These are phyloP conservation scores for Teleiodes luculella DNA, from an alignment of 2,888 invertebrate genomes.

Conservation along the genomic window DNA sequence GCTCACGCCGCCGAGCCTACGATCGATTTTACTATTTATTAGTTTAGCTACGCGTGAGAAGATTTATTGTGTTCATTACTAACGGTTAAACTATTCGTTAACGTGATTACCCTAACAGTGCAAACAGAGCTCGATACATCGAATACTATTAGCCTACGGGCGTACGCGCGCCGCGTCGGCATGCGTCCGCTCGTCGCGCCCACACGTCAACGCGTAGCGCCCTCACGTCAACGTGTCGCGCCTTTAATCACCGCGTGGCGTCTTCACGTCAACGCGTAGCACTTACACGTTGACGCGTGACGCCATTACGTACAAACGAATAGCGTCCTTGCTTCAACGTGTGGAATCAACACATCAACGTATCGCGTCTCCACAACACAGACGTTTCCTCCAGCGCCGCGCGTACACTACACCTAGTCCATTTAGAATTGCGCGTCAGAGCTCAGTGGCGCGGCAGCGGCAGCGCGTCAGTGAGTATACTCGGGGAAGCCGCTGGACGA, in stretches of 20 bases:
- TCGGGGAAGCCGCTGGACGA: constrained; percentile 79
- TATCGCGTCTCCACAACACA: no score
- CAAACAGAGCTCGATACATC: constrained; percentile 46
- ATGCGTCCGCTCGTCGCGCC: constrained; percentile 16
- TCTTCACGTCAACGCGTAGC: neutral
- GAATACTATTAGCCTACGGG: constrained; percentile 25
- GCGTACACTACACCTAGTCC: neutral
- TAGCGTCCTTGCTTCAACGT: constrained; percentile 34
- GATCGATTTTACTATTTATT: constrained; percentile 46
- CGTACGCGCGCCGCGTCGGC: constrained; percentile 58
- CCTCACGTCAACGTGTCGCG: neutral
- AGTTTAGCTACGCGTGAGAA: constrained; percentile 55
- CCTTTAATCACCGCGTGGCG: neutral
- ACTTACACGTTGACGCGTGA: no score
- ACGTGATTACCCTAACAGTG: constrained; percentile 56
- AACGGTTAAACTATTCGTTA: constrained; percentile 57
- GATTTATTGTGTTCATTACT: constrained; percentile 55
- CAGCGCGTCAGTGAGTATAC: constrained; percentile 85
- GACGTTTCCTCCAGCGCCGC: no score
- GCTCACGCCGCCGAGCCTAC: constrained; percentile 13
- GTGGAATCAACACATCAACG: neutral
- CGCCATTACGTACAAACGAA: no score
- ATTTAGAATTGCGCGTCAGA: constrained; percentile 27
- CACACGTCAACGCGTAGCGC: constrained; percentile 16
- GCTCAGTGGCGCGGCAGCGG: constrained; percentile 35